Conservation (phyloP, 2,888 invertebrate species). For the Drosophila vallismaia region DNA sequence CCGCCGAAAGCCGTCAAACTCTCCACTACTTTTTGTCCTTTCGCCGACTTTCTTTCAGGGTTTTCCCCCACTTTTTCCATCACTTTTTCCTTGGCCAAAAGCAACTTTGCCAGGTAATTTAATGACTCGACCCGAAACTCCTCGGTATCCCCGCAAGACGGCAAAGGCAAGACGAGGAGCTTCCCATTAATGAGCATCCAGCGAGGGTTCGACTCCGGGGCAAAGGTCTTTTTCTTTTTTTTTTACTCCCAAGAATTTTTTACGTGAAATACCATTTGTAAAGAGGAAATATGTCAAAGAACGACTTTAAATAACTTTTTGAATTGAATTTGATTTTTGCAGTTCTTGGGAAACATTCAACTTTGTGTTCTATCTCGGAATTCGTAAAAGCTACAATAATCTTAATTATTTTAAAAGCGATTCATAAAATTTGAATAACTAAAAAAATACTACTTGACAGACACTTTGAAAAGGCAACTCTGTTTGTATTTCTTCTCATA, state of each 20-base stretch:
- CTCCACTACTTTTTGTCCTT: constrained; percentile 49
- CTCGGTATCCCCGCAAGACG: not conserved
- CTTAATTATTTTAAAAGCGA: not conserved
- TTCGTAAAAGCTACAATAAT: not conserved
- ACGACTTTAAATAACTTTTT: no score
- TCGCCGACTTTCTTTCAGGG: constrained; percentile 32
- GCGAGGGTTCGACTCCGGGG: not conserved
- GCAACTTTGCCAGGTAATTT: constrained; percentile 39
- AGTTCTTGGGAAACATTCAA: not conserved
- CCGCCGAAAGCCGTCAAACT: constrained; percentile 46
- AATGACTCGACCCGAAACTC: constrained; percentile 38
- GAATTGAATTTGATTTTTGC: no score
- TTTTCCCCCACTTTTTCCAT: constrained; percentile 12
- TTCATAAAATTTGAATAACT: not conserved
- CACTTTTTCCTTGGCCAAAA: not conserved
- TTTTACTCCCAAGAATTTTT: not conserved
- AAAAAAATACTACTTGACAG: not conserved
- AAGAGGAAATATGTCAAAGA: not conserved
- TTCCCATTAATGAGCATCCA: constrained; percentile 21
- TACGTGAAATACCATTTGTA: not conserved
- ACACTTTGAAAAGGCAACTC: not conserved
- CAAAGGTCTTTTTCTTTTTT: not conserved
- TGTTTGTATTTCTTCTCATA: not conserved
- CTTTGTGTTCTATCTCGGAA: not conserved
- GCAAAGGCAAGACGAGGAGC: not conserved